Percentiles rank a stretch among this genome's conserved stretches.
phyloP scores from a whole-genome alignment of 2,113 vertebrate genomes.

The Stegastes partitus region DNA sequence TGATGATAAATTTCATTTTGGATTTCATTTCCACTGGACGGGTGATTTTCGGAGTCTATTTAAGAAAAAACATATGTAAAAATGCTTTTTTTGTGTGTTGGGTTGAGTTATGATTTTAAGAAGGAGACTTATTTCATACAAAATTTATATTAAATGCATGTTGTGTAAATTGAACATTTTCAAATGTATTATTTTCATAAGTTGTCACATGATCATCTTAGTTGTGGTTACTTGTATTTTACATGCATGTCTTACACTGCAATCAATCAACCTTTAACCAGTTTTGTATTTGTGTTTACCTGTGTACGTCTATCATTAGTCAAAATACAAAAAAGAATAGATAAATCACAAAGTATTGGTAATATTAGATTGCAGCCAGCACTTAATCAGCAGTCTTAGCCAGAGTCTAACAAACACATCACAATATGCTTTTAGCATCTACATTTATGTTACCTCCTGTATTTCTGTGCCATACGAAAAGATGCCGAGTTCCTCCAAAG shows the following conservation, averaged over 20 bases:
- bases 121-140: background rate
- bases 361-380: background rate
- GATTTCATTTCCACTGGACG: background rate
- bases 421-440: background rate
- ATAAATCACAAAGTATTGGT: too few species aligned
- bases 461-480: constrained; percentile 86
- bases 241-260: too few species aligned
- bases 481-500: constrained; percentile 79
- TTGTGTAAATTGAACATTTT: background rate
- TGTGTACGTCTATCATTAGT: background rate
- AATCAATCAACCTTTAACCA: background rate
- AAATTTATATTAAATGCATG: background rate
- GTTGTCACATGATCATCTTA: background rate
- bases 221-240: background rate
- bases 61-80: background rate
- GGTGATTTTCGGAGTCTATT: background rate
- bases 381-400: background rate
- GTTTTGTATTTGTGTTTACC: background rate
- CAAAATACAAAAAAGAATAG: background rate
- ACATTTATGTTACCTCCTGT: constrained; percentile 80
- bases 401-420: too few species aligned
- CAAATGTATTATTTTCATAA: too few species aligned
- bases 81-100: background rate
- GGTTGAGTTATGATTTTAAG: background rate
- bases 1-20: background rate